Evolutionary conservation across 1,140 invertebrate genomes (phyloP), one percentile per base, ranked within the genome.

Genomic region (Maniola jurtina): DNA sequence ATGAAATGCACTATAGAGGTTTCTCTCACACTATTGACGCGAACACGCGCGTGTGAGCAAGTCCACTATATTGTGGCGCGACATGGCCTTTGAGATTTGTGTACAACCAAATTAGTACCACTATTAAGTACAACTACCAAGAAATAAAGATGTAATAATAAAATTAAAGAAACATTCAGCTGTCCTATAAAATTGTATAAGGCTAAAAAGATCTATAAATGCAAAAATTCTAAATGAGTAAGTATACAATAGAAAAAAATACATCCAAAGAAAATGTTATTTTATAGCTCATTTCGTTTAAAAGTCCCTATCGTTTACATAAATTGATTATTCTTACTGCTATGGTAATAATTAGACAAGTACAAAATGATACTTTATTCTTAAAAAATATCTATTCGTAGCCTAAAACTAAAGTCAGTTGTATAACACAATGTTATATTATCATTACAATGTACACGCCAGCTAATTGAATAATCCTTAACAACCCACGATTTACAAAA

Each of bases 331-430:
- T 86, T 74, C 88, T 88, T 88, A 90, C 45, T 69, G 56, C 86
- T 90, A 90, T 87, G 86, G 86, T 90, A 88, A 88, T 89, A 84
- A 82, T 84, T 87, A 90, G 84, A 88, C 86, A 90, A 90, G 88
- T 90, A 90, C 86, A 90, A 90, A 90, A 90, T 88, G 86, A 90
- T 90, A 88, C 86, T 84, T 86, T 79, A 81, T 77, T 76, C 83
- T 88, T 88, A 88, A 84, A 88, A 79, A 83, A 81, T 86, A 84
- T 83, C 79, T 84, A 85, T 83, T 80, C 82, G 76, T 90, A 88
- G 70, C 80, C 86, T 90, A 90, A 77, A 85, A 84, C 83, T 88
- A 90, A 76, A 80, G 79, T 90, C 84, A 86, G 79, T 90, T 88
- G 84, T 87, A 88, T 84, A 87, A 79, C 80, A 80, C 67, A 79